Conservation (phyloP, 2,888 invertebrate species). For the Polydrusus pterygomalis region DNA sequence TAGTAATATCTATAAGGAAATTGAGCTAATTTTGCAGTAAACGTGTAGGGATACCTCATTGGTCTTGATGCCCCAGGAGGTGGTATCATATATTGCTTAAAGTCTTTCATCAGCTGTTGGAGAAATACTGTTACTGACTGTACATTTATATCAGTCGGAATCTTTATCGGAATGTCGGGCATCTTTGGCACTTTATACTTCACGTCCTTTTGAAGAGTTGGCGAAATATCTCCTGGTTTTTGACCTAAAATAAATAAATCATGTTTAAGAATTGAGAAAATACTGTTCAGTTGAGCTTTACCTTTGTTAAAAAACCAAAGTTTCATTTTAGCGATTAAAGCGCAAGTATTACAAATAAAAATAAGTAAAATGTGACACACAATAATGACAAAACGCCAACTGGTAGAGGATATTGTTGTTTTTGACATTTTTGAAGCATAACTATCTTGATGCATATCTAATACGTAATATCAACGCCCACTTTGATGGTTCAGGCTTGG, state of each 20-base stretch:
- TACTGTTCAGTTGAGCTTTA: not conserved
- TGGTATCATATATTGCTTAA: not conserved
- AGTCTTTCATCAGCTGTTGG: constrained; percentile 6
- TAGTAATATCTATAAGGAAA: constrained; percentile 75
- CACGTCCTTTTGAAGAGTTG: constrained; percentile 4
- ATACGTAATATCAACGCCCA: not conserved
- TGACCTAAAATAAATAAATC: constrained; percentile 15
- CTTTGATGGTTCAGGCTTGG: too few species aligned
- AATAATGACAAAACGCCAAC: constrained; percentile 2
- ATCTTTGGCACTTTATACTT: constrained; percentile 26
- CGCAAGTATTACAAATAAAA: constrained; percentile 1
- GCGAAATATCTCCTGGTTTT: constrained; percentile 10
- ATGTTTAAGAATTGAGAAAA: not conserved
- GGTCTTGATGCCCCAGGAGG: constrained; percentile 61
- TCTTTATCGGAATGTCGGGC: constrained; percentile 16
- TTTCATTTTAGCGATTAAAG: constrained; percentile 14
- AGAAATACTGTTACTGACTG: not conserved
- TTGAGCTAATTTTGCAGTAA: constrained; percentile 74
- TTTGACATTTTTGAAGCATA: not conserved
- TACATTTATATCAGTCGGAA: constrained; percentile 9
- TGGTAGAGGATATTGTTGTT: not conserved
- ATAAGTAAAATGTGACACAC: not conserved
- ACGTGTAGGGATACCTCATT: constrained; percentile 79
- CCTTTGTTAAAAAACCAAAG: constrained; percentile 23
- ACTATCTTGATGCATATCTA: not conserved